A percentile compares a stretch with the other conserved stretches of the same genome.
Conservation (phyloP, 2,113 vertebrate genomes). For the Nematolebias whitei region DNA sequence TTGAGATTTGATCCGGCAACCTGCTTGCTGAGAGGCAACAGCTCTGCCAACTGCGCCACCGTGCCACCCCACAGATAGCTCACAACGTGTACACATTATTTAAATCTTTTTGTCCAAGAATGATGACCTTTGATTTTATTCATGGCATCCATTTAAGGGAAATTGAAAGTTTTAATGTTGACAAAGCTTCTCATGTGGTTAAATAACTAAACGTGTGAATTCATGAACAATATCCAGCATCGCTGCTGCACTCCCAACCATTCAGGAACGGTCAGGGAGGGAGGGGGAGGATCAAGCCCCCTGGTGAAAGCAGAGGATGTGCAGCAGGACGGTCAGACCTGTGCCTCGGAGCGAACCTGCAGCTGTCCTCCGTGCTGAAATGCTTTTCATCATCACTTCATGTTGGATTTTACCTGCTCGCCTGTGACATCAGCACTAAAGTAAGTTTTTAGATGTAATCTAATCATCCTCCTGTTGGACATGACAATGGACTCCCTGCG, state of each 20-base stretch:
- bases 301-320: constrained; percentile 24
- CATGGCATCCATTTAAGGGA: background rate
- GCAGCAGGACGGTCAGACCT: constrained; percentile 39
- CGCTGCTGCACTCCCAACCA: background rate
- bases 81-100: too few species aligned
- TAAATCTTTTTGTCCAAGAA: too few species aligned
- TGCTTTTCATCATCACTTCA: constrained; percentile 6
- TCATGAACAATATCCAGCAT: constrained; percentile 1
- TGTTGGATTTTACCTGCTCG: background rate
- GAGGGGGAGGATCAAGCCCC: background rate
- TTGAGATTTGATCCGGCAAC: too few species aligned
- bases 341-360: constrained; percentile 5
- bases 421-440: constrained; percentile 16
- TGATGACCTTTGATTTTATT: background rate
- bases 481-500: too few species aligned
- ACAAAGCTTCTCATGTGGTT: background rate
- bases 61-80: too few species aligned
- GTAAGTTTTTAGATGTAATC: constrained; percentile 35
- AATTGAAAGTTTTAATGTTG: background rate
- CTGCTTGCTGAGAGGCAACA: too few species aligned
- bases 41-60: too few species aligned
- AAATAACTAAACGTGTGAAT: background rate
- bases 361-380: constrained; percentile 59
- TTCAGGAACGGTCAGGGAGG: background rate
- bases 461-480: background rate